A percentile compares a stretch with the other conserved stretches of the same genome.
Conservation (phyloP, 2,113 vertebrate genomes). For the Cyanistes caeruleus region DNA sequence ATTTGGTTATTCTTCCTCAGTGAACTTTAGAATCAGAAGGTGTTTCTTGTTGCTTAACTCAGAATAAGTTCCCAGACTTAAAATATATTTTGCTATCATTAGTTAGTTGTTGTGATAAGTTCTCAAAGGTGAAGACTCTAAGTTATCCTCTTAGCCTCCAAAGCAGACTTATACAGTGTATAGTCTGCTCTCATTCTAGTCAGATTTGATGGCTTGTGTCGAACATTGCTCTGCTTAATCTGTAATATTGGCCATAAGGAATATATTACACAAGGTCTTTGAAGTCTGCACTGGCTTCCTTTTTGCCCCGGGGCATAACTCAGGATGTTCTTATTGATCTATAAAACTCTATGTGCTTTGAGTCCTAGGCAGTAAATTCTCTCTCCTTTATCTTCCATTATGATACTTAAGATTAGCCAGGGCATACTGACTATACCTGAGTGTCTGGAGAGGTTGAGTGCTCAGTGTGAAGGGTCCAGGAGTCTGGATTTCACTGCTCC, state of each 20-base stretch:
- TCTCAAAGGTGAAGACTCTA: neutral
- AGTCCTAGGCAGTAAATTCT: slow-evolving; percentile 62
- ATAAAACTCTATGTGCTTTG: slow-evolving; percentile 60
- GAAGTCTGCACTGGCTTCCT: slow-evolving; percentile 66
- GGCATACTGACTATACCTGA: neutral
- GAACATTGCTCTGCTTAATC: slow-evolving; percentile 49
- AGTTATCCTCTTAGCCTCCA: neutral
- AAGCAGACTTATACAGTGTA: neutral
- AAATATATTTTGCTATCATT: neutral
- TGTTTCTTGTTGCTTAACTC: neutral
- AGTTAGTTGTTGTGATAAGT: neutral
- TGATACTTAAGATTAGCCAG: neutral
- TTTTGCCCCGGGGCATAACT: slow-evolving; percentile 56
- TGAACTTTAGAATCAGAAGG: neutral
- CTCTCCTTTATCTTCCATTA: slow-evolving; percentile 55
- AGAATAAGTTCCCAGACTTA: neutral
- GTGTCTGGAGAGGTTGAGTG: neutral
- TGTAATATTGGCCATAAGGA: slow-evolving; percentile 62
- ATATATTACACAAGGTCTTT: slow-evolving; percentile 61
- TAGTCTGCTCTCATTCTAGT: neutral
- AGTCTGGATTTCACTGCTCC: neutral
- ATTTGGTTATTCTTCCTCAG: neutral
- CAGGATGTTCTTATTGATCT: slow-evolving; percentile 69
- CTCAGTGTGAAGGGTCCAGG: neutral
- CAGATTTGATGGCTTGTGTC: neutral